Evolutionary conservation across 2,888 invertebrate genomes (phyloP).

Genomic region (Disparrhopalites patrizii): DNA sequence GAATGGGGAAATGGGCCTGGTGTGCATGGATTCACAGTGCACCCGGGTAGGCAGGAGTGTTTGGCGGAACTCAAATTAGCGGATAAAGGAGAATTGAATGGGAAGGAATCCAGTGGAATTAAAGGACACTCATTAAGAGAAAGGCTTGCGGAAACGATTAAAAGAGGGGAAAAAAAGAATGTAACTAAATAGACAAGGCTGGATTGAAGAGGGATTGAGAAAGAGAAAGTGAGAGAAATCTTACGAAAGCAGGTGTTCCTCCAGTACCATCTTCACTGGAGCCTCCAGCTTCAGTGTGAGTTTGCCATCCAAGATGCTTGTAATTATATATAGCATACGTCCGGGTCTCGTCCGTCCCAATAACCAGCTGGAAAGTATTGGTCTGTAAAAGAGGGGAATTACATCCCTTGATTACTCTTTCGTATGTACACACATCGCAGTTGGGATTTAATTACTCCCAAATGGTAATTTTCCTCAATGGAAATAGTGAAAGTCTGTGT

Average conservation of each 20-base stretch:
- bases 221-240: conserved; percentile 49
- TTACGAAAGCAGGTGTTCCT: conserved; percentile 80
- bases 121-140: too few species aligned
- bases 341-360: conserved; percentile 88
- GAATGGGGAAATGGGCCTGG: too few species aligned
- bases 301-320: conserved; percentile 81
- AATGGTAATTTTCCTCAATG: background rate
- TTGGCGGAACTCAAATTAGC: too few species aligned
- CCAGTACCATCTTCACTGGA: conserved; percentile 82
- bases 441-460: background rate
- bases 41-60: too few species aligned
- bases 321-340: conserved; percentile 97
- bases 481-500: background rate
- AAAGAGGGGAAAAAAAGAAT: too few species aligned
- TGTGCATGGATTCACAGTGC: too few species aligned
- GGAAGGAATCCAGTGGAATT: too few species aligned
- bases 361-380: conserved; percentile 91
- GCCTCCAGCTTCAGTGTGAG: conserved; percentile 85
- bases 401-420: background rate
- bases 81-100: too few species aligned
- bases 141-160: too few species aligned
- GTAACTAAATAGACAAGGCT: too few species aligned
- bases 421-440: background rate
- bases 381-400: conserved; percentile 57
- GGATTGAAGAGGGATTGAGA: too few species aligned